phyloP scores from a whole-genome alignment of 2,113 vertebrate genomes.

The Xiphophorus maculatus region DNA sequence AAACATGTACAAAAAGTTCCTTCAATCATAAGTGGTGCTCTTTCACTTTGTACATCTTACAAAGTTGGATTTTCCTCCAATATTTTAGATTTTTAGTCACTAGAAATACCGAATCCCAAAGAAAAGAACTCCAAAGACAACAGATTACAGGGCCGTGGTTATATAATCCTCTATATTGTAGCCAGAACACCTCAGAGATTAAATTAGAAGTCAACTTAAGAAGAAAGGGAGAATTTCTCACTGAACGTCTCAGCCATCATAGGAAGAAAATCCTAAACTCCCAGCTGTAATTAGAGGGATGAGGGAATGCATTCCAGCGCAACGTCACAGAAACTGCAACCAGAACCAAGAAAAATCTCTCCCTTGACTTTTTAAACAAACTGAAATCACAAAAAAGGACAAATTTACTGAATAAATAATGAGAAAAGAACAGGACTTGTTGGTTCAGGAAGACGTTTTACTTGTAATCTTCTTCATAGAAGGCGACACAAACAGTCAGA shows the following conservation, averaged over 20 bases:
- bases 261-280: slow-evolving; percentile 18
- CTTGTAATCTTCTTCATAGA: neutral
- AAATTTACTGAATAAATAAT: too few relatives aligned
- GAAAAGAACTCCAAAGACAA: neutral
- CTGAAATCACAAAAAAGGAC: neutral
- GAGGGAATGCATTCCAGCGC: slow-evolving; percentile 63
- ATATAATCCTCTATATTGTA: too few relatives aligned
- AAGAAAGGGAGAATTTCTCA: neutral
- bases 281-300: slow-evolving; percentile 22
- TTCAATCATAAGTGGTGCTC: too few relatives aligned
- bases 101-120: too few relatives aligned
- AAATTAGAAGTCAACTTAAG: neutral
- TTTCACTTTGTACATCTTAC: too few relatives aligned
- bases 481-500: too few relatives aligned
- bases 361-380: neutral
- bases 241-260: slow-evolving; percentile 4
- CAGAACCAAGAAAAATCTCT: neutral
- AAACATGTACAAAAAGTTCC: too few relatives aligned
- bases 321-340: slow-evolving; percentile 4
- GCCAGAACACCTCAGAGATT: too few relatives aligned
- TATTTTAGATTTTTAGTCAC: too few relatives aligned
- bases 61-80: too few relatives aligned
- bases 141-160: neutral
- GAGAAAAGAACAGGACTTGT: too few relatives aligned
- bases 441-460: neutral